phyloP scores from a whole-genome alignment of 2,797 vertebrate species.

The Ambastaia sidthimunki region DNA sequence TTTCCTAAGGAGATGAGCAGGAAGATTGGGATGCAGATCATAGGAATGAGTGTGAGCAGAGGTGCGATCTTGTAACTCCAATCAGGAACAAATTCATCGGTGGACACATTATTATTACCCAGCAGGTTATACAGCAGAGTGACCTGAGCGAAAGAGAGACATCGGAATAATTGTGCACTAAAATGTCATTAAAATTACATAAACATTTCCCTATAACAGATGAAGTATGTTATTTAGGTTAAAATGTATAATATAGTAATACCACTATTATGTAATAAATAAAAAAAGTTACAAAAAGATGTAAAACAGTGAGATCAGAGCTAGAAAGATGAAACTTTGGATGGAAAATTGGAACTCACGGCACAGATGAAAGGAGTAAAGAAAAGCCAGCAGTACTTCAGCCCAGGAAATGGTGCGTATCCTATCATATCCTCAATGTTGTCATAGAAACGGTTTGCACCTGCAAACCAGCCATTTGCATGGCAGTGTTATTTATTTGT shows the following conservation, averaged over 20 bases:
- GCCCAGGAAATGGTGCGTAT: constrained; percentile 65
- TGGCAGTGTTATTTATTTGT: constrained; percentile 17
- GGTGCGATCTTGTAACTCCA: constrained; percentile 5
- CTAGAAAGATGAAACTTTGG: neutral
- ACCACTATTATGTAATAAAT: neutral
- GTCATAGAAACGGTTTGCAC: constrained; percentile 80
- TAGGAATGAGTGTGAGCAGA: constrained; percentile 66
- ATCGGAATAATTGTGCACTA: neutral
- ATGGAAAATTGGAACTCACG: constrained; percentile 71
- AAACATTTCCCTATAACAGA: neutral
- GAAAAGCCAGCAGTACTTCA: constrained; percentile 85
- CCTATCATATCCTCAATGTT: constrained; percentile 85
- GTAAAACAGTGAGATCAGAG: neutral
- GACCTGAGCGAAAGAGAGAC: constrained; percentile 53
- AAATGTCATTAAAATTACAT: too few relatives aligned
- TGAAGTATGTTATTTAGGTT: neutral
- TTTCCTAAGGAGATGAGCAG: constrained; percentile 60
- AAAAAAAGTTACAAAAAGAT: neutral
- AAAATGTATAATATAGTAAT: too few relatives aligned
- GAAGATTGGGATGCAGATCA: constrained; percentile 75
- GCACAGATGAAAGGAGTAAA: constrained; percentile 76
- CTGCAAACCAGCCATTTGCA: constrained; percentile 64
- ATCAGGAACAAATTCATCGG: neutral
- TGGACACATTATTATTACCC: rapidly evolving
- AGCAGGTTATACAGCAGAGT: constrained; percentile 61